Evolutionary conservation across 2,797 vertebrate species (phyloP).

Genomic region (Myotis planiceps): DNA sequence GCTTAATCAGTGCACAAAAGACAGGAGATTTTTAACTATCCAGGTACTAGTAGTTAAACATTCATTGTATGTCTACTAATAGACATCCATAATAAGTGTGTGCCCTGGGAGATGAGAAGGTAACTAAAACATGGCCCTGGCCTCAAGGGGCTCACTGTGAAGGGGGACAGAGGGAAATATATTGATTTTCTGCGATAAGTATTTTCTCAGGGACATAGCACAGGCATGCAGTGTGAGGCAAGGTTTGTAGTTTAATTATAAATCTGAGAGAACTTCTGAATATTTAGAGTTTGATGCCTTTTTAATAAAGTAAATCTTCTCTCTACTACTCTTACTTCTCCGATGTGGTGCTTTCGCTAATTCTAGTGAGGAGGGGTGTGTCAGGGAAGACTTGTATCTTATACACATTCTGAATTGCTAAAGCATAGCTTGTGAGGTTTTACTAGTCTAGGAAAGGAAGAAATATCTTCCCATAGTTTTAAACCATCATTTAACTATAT

Average conservation of each 20-base stretch:
- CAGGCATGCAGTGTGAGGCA: not conserved
- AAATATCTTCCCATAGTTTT: not conserved
- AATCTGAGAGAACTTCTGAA: not conserved
- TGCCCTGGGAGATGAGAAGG: not conserved
- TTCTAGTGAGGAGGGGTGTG: not conserved
- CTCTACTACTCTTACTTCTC: not conserved
- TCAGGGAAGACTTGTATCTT: not conserved
- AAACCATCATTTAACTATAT: not conserved
- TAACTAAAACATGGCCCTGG: not conserved
- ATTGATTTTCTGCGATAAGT: not conserved
- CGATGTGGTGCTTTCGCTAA: fast-evolving
- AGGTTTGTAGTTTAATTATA: not conserved
- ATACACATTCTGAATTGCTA: not conserved
- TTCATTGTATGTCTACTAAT: not conserved
- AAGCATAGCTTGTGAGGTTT: not conserved
- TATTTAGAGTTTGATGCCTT: not conserved
- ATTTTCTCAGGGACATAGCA: not conserved
- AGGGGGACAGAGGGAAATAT: not conserved
- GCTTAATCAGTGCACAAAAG: not conserved
- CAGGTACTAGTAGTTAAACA: not conserved
- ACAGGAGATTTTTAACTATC: not conserved
- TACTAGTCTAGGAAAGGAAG: not conserved
- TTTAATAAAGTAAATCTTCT: not conserved
- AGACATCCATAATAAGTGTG: not conserved
- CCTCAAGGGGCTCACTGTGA: not conserved